phyloP scores from a whole-genome alignment of 2,113 vertebrate species.

The Jaculus jaculus region DNA sequence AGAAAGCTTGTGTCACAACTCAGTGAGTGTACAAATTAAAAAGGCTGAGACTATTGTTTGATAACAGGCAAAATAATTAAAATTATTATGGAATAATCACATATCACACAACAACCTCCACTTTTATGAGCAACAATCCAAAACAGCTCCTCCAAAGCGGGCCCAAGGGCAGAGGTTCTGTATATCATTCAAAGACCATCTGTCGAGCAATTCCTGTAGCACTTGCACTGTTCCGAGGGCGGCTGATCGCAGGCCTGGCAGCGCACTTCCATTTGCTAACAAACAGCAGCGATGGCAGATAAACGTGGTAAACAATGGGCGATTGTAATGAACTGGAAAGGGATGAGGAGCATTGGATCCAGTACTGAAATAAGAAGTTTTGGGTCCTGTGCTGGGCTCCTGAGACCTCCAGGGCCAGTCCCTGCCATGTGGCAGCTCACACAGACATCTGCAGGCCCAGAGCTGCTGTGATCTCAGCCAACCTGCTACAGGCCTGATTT shows the following conservation, averaged over 20 bases:
- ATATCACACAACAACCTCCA: conserved; percentile 91
- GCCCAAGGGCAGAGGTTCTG: conserved; percentile 92
- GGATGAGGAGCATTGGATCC: conserved; percentile 87
- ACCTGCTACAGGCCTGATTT: conserved; percentile 87
- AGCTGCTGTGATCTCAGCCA: conserved; percentile 83
- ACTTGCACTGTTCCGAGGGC: conserved; percentile 75
- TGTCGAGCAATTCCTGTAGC: conserved; percentile 92
- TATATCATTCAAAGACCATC: conserved; percentile 98
- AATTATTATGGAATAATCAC: conserved; percentile 94
- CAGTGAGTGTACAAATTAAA: conserved; percentile 90
- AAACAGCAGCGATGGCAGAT: conserved; percentile 92
- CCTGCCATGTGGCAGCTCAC: conserved; percentile 88
- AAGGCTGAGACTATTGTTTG: conserved; percentile 88
- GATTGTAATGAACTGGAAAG: conserved; percentile 90
- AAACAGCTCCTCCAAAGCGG: conserved; percentile 92
- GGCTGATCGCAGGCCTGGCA: conserved; percentile 89
- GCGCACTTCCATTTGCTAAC: conserved; percentile 90
- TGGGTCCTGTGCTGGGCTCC: conserved; percentile 82
- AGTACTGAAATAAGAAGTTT: conserved; percentile 85
- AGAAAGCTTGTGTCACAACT: conserved; percentile 88
- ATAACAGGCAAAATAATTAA: conserved; percentile 91
- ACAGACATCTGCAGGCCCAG: conserved; percentile 87
- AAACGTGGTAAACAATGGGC: conserved; percentile 90
- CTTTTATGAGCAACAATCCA: conserved; percentile 93
- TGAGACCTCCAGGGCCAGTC: conserved; percentile 84